Base-by-base conservation (phyloP, 1,140 invertebrate genomes). In the Pogonognathellus flavescens region DNA sequence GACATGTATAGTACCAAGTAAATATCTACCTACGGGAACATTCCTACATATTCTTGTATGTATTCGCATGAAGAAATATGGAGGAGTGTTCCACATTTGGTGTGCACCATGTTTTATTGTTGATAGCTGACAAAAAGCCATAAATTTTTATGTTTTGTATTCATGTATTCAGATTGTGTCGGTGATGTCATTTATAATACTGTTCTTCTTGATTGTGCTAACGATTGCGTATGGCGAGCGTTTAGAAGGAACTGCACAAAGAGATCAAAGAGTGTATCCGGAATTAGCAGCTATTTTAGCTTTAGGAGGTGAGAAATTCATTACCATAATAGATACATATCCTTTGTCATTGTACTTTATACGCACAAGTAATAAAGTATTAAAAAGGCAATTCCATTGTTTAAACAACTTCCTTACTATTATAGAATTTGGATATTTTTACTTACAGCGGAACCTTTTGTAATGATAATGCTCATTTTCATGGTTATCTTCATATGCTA, bases 401-500 rank as follows among this genome's bases (percentile, higher is more conserved):
- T 9, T 14, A 50, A 7, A 50, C 1, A 72, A 76, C 31, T 41
- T 41, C 31, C 31, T 1, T 41, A 41, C 31, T 41, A 41, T 1
- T 41, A 41, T 18, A n/a, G 2, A 31, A 76, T 41, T 41, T 16
- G n/a, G 10, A 72, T 1, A 55, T 60, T 49, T 82, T 53, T 16
- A 9, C 5, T 5, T 82, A 13, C 20, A 82, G 81, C 53, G 9
- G 81, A 82, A 31, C 55, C 53, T 41, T 82, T 82, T 82, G 81
- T 82, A 57, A 82, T 82, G 55, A 82, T 82, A n/a, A 60, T 82
- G 81, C 81, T 82, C 11, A 16, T 82, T 13, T 82, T 59, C 31
- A 82, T 82, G 81, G 55, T 62, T 22, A 57, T 82, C 57, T 82
- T 82, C 57, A 62, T 82, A 11, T 82, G 81, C 22, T 82, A 60